Evolutionary conservation across 1,140 invertebrate species (phyloP).

Genomic region (Nymphalis io): DNA sequence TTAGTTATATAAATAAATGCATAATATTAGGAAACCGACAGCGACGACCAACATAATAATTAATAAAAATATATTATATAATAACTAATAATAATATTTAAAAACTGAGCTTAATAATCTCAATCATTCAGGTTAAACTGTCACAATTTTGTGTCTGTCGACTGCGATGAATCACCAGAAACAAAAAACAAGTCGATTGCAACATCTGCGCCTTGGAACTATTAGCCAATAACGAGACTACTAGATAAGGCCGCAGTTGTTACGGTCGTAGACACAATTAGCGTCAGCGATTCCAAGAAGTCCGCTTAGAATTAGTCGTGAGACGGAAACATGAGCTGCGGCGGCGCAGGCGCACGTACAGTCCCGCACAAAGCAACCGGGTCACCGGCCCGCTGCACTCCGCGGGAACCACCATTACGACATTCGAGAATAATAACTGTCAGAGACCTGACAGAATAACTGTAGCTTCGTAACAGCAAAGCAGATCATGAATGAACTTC

Average conservation of each 20-base stretch:
- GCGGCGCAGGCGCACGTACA: not conserved
- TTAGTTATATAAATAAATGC: too few relatives aligned
- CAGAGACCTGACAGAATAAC: not conserved
- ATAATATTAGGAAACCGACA: too few relatives aligned
- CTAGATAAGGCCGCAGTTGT: not conserved
- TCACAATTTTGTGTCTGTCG: not conserved
- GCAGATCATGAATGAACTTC: not conserved
- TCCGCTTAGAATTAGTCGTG: constrained; percentile 15
- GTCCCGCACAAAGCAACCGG: constrained; percentile 22
- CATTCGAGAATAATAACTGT: not conserved
- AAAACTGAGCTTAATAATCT: too few relatives aligned
- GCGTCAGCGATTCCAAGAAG: constrained; percentile 18
- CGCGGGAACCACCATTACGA: constrained; percentile 14
- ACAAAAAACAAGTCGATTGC: not conserved
- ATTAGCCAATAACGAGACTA: constrained; percentile 12
- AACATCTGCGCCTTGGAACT: constrained; percentile 9
- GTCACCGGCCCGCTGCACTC: constrained; percentile 11
- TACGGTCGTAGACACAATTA: constrained; percentile 26
- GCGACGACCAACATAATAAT: too few relatives aligned
- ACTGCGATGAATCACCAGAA: not conserved
- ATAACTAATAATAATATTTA: too few relatives aligned
- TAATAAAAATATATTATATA: too few relatives aligned
- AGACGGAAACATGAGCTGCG: constrained; percentile 24
- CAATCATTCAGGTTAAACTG: not conserved
- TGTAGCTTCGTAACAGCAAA: not conserved